These are phyloP conservation scores for Sigmodon hispidus DNA, from an alignment of 2,113 vertebrate genomes.

Conservation along the genomic window DNA sequence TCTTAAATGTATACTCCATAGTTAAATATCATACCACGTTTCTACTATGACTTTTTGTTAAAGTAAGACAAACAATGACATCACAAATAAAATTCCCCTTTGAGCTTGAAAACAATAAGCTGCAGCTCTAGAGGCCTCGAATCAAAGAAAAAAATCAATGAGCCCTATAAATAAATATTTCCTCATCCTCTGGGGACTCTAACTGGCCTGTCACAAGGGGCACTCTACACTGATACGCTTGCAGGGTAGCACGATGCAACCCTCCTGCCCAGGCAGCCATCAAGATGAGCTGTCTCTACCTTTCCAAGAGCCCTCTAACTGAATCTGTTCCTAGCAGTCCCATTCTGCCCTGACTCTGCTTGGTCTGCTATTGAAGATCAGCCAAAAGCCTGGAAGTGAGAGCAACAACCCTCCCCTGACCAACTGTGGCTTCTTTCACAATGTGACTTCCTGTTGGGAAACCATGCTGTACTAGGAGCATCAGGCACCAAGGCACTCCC, in stretches of 20 bases:
- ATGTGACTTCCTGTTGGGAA: background rate
- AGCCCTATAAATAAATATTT: slow-evolving; percentile 41
- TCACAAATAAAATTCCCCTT: slow-evolving; percentile 10
- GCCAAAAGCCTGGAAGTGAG: background rate
- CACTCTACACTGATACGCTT: background rate
- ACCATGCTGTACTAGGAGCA: background rate
- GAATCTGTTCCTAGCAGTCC: background rate
- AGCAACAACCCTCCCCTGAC: background rate
- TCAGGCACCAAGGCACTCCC: background rate
- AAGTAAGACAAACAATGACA: slow-evolving; percentile 23
- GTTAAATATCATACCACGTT: background rate
- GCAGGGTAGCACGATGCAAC: background rate
- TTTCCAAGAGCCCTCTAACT: slow-evolving; percentile 15
- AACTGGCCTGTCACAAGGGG: background rate
- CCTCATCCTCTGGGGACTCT: background rate
- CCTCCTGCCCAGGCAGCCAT: background rate
- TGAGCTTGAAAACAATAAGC: slow-evolving; percentile 12
- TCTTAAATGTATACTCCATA: background rate
- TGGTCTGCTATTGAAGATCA: background rate
- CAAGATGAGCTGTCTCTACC: background rate
- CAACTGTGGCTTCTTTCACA: background rate
- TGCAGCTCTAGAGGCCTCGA: background rate
- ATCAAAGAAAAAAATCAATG: slow-evolving; percentile 40
- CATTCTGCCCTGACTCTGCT: background rate
- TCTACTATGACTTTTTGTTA: slow-evolving; percentile 20